phyloP scores from a whole-genome alignment of 2,797 vertebrate genomes.

The Dendrocincla fuliginosa region DNA sequence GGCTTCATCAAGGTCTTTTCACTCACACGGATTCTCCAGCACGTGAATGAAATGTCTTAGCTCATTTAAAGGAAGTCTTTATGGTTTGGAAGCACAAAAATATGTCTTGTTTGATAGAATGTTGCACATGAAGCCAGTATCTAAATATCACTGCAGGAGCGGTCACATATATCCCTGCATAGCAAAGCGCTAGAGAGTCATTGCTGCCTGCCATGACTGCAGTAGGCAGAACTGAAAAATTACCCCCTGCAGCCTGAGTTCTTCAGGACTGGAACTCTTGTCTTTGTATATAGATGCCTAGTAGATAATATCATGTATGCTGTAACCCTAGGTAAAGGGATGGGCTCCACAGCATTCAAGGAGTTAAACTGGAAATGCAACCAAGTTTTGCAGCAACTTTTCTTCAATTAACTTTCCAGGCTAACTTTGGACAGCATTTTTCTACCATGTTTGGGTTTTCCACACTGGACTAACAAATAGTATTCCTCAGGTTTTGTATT shows the following conservation, averaged over 20 bases:
- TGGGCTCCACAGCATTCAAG: not conserved
- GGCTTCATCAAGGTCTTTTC: not conserved
- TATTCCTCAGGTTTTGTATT: not conserved
- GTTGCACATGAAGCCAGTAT: not conserved
- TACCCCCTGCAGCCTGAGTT: not conserved
- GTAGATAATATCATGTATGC: not conserved
- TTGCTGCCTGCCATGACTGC: not conserved
- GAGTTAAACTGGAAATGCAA: not conserved
- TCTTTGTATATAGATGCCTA: not conserved
- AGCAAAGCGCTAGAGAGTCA: not conserved
- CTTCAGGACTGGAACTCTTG: not conserved
- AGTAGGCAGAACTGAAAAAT: not conserved
- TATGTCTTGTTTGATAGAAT: not conserved
- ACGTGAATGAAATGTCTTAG: not conserved
- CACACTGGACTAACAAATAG: not conserved
- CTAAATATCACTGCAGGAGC: not conserved
- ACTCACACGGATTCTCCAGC: not conserved
- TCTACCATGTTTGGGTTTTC: not conserved
- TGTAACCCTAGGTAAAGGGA: not conserved
- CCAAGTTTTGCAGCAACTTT: not conserved
- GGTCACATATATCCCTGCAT: not conserved
- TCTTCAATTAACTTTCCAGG: not conserved
- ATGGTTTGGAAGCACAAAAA: not conserved
- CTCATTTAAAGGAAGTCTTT: not conserved
- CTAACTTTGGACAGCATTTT: not conserved